phyloP scores from a whole-genome alignment of 1,140 invertebrate species.

The Carcinoscorpius rotundicauda region DNA sequence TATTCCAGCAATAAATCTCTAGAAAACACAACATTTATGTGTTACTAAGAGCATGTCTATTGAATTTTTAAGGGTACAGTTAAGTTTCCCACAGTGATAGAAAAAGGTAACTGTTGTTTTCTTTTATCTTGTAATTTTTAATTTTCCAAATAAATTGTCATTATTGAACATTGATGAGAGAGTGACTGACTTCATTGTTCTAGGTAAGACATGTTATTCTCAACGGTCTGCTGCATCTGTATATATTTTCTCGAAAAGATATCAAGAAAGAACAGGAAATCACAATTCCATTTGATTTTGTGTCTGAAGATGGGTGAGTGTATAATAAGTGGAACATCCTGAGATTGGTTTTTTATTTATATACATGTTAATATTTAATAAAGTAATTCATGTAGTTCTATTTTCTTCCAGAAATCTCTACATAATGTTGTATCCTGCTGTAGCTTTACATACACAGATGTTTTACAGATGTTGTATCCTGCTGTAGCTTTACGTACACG shows the following conservation, averaged over 20 bases:
- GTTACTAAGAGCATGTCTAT: no score
- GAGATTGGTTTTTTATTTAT: no score
- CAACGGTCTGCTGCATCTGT: constrained; percentile 77
- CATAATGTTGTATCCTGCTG: no score
- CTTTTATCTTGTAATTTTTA: not conserved
- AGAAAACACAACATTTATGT: no score
- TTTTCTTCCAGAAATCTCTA: no score
- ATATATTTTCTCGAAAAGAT: constrained; percentile 59
- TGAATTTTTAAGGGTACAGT: not conserved
- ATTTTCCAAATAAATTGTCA: constrained; percentile 8
- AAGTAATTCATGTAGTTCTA: no score
- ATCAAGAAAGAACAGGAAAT: constrained; percentile 79
- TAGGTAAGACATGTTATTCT: constrained; percentile 70
- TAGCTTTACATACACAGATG: no score
- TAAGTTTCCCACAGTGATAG: not conserved
- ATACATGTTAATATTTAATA: no score
- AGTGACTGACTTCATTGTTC: constrained; percentile 20
- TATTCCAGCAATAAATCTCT: no score
- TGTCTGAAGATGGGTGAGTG: constrained; percentile 32
- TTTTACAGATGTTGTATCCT: no score
- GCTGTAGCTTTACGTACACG: no score
- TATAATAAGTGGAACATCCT: no score
- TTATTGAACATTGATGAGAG: constrained; percentile 3
- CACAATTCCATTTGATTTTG: constrained; percentile 54
- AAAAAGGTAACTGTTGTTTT: not conserved